These are phyloP conservation scores for Phlogophora meticulosa DNA, from an alignment of 2,888 invertebrate genomes.

Conservation along the genomic window DNA sequence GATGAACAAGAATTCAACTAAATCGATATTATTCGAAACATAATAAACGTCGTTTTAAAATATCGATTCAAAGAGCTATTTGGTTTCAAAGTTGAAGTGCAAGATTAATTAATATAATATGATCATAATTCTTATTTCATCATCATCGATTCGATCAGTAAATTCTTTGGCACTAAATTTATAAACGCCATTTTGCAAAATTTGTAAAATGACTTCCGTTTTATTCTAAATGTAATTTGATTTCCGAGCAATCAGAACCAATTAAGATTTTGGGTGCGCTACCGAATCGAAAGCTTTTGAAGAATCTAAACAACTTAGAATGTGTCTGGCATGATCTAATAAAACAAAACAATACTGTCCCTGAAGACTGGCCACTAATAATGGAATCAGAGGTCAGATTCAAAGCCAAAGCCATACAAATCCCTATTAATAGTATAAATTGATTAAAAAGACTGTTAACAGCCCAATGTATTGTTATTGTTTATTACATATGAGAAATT, in stretches of 20 bases:
- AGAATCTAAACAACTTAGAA: not conserved
- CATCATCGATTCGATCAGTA: not conserved
- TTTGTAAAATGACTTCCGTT: not conserved
- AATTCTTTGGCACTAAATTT: not conserved
- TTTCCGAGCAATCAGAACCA: not conserved
- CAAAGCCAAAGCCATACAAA: conserved; percentile 33
- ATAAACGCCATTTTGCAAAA: not conserved
- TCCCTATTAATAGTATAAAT: conserved; percentile 16
- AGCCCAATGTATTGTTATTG: not conserved
- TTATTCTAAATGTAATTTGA: not conserved
- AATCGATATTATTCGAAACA: conserved; percentile 4
- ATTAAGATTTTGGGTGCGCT: not conserved
- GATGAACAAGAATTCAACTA: conserved; percentile 7
- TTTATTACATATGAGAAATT: conserved; percentile 65
- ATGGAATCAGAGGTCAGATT: conserved; percentile 37
- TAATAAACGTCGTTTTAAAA: not conserved
- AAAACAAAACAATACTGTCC: conserved; percentile 25
- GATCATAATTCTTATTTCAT: conserved; percentile 9
- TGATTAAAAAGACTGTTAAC: conserved; percentile 29
- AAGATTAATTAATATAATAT: not conserved
- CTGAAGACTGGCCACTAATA: conserved; percentile 25
- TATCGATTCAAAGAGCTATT: not conserved
- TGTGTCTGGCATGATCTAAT: conserved; percentile 11
- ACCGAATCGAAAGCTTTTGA: conserved; percentile 2
- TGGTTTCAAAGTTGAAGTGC: not conserved